A percentile compares a stretch with the other conserved stretches of the same genome.
These are phyloP conservation scores for Fringilla coelebs DNA, from an alignment of 2,797 vertebrate species.

Conservation along the genomic window DNA sequence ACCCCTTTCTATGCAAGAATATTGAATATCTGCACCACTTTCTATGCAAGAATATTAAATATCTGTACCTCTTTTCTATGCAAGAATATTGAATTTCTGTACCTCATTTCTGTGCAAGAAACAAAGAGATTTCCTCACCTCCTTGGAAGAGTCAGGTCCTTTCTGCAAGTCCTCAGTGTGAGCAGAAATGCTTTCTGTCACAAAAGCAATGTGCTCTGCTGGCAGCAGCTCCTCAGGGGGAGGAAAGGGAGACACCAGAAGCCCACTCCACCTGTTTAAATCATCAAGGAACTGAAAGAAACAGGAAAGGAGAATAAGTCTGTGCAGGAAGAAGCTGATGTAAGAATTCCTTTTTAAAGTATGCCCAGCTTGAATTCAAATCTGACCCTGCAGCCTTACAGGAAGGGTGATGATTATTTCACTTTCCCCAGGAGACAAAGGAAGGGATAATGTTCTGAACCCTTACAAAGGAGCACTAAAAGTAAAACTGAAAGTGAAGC, in stretches of 20 bases:
- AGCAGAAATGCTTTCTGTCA: conserved; percentile 84
- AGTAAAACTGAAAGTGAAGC: neutral
- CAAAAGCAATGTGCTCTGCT: conserved; percentile 87
- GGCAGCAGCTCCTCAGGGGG: conserved; percentile 59
- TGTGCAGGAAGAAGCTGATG: neutral
- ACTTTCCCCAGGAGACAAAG: neutral
- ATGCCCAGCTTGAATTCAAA: neutral
- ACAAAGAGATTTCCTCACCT: conserved; percentile 71
- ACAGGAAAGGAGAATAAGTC: neutral
- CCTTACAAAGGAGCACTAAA: neutral
- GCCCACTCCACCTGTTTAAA: conserved; percentile 87
- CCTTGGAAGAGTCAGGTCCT: conserved; percentile 63
- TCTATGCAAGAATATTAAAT: too few species aligned
- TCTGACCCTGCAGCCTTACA: neutral
- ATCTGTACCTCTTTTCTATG: too few species aligned
- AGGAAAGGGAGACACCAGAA: conserved; percentile 75
- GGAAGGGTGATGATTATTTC: neutral
- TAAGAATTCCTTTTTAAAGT: neutral
- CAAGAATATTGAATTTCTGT: too few species aligned
- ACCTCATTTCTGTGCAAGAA: neutral
- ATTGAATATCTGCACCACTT: too few species aligned
- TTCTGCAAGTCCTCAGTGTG: conserved; percentile 47
- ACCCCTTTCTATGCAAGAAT: neutral
- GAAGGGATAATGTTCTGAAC: neutral
- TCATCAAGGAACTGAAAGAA: conserved; percentile 84